Evolutionary conservation across 1,140 invertebrate species (phyloP).

Genomic region (Archegozetes longisetosus): DNA sequence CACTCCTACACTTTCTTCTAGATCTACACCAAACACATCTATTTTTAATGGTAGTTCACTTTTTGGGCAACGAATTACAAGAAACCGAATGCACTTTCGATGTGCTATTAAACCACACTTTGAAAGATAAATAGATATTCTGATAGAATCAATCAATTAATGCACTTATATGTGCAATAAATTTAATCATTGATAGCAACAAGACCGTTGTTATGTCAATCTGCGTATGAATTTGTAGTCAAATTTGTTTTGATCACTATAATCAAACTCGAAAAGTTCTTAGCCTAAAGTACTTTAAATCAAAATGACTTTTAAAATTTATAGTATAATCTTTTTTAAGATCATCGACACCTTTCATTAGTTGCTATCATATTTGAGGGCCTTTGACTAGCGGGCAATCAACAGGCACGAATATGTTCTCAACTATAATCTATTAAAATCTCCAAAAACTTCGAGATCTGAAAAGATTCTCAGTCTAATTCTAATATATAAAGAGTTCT

Average conservation of each 20-base stretch:
- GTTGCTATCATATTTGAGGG: too few relatives aligned
- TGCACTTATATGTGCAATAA: neutral
- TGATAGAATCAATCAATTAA: neutral
- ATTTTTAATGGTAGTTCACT: conserved; percentile 1
- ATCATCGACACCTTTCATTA: neutral
- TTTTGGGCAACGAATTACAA: conserved; percentile 8
- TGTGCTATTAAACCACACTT: conserved; percentile 9
- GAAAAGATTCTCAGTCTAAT: too few relatives aligned
- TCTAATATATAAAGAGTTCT: too few relatives aligned
- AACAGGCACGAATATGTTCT: too few relatives aligned
- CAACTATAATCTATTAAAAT: too few relatives aligned
- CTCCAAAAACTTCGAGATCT: too few relatives aligned
- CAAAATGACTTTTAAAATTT: neutral
- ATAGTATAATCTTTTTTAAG: neutral
- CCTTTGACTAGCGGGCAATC: too few relatives aligned
- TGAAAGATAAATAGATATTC: neutral
- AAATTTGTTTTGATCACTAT: neutral
- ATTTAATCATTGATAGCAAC: neutral
- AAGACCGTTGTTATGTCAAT: too few relatives aligned
- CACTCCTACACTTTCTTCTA: conserved; percentile 4
- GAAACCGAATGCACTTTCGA: conserved; percentile 6
- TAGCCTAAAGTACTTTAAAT: neutral
- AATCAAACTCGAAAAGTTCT: too few relatives aligned
- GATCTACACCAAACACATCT: conserved; percentile 6
- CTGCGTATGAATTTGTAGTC: neutral